phyloP scores from a whole-genome alignment of 2,797 vertebrate species.

The Megalops cyprinoides region DNA sequence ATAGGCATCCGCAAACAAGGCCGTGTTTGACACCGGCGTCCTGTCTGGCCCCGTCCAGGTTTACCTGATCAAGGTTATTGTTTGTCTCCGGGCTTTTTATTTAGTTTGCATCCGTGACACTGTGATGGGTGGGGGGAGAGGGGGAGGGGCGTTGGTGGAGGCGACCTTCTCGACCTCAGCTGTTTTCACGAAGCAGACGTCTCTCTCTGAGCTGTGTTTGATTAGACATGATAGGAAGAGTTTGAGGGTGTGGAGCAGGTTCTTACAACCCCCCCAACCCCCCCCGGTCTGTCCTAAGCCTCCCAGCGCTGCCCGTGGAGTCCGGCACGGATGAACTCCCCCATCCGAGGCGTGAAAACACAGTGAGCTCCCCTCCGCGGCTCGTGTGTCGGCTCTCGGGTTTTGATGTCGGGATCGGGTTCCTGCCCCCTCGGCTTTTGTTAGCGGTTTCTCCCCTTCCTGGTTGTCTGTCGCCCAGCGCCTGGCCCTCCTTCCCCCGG shows the following conservation, averaged over 20 bases:
- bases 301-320: too few relatives aligned
- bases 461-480: neutral
- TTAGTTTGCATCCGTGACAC: neutral
- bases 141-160: too few relatives aligned
- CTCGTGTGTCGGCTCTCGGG: too few relatives aligned
- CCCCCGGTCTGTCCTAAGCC: too few relatives aligned
- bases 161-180: neutral
- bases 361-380: too few relatives aligned
- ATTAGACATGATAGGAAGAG: neutral
- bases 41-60: neutral
- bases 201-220: neutral
- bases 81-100: neutral
- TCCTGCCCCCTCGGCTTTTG: neutral
- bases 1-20: neutral
- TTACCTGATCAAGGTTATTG: neutral
- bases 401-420: too few relatives aligned
- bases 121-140: neutral
- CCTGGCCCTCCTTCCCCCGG: neutral
- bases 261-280: too few relatives aligned
- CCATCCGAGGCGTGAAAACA: too few relatives aligned
- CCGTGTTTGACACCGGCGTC: neutral
- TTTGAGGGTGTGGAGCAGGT: too few relatives aligned
- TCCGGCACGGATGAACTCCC: neutral
- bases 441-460: neutral
- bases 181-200: neutral